phyloP scores from a whole-genome alignment of 2,113 vertebrate species.

The Empidonax alnorum region DNA sequence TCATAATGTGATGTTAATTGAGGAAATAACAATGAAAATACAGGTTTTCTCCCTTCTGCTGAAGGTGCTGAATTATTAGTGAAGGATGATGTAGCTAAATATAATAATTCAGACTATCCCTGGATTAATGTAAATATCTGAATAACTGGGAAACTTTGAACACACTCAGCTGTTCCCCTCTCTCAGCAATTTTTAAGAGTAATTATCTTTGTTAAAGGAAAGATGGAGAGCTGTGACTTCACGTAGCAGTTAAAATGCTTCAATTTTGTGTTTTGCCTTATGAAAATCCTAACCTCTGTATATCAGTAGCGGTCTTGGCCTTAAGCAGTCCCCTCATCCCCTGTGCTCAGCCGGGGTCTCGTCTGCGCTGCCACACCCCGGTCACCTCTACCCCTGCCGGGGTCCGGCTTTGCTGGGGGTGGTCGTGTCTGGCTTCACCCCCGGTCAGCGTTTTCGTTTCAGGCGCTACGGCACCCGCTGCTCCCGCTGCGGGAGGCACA shows the following conservation, averaged over 20 bases:
- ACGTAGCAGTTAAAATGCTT: background rate
- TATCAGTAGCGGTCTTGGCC: background rate
- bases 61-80: background rate
- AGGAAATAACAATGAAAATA: background rate
- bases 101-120: background rate
- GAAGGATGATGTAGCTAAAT: background rate
- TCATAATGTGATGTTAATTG: background rate
- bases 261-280: background rate
- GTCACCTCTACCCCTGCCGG: rapidly evolving
- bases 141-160: background rate
- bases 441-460: background rate
- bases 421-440: background rate
- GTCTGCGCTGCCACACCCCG: rapidly evolving
- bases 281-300: background rate
- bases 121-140: background rate
- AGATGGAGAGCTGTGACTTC: background rate
- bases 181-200: background rate
- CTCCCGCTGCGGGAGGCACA: constrained; percentile 93
- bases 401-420: rapidly evolving
- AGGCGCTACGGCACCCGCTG: constrained; percentile 97
- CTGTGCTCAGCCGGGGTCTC: background rate
- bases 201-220: background rate
- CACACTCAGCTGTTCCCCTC: background rate
- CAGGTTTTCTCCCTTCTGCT: background rate
- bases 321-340: background rate